Percentiles rank a stretch among this genome's conserved stretches.
These are phyloP conservation scores for Hozukius guyotensis DNA, from an alignment of 2,797 vertebrate species.

Conservation along the genomic window DNA sequence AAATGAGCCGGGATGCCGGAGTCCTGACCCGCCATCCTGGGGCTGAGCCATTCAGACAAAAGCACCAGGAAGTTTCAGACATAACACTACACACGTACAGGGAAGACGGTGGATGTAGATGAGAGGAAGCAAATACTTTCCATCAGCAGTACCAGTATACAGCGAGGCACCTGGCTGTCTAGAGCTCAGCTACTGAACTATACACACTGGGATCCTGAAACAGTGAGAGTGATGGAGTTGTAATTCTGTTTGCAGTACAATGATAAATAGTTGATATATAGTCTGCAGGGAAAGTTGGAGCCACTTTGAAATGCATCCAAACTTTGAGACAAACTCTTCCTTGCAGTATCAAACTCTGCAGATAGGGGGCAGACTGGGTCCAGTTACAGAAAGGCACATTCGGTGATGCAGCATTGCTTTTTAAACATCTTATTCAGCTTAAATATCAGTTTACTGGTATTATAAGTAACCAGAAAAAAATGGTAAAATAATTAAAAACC, in stretches of 20 bases:
- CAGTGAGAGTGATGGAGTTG: not conserved
- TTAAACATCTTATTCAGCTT: conserved; percentile 21
- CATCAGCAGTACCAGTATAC: not conserved
- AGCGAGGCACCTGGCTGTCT: not conserved
- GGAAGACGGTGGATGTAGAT: not conserved
- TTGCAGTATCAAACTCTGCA: conserved; percentile 51
- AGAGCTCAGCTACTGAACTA: not conserved
- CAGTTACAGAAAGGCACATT: conserved; percentile 16
- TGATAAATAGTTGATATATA: not conserved
- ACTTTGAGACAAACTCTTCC: not conserved
- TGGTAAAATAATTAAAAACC: not conserved
- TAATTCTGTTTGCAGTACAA: not conserved
- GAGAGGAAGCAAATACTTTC: conserved; percentile 7
- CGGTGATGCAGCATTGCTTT: not conserved
- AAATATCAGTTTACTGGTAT: not conserved
- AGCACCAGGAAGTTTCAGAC: not conserved
- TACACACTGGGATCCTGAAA: not conserved
- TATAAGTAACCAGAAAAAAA: not conserved
- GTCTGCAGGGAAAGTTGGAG: conserved; percentile 14
- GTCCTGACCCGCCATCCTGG: conserved; percentile 24
- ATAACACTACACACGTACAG: accelerated
- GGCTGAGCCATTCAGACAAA: not conserved
- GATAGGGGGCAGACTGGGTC: conserved; percentile 67
- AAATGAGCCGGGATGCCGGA: conserved; percentile 6
- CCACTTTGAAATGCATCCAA: not conserved